Evolutionary conservation across 2,888 invertebrate genomes (phyloP), one percentile per base, ranked within the genome.

Genomic region (Papilio elwesi): DNA sequence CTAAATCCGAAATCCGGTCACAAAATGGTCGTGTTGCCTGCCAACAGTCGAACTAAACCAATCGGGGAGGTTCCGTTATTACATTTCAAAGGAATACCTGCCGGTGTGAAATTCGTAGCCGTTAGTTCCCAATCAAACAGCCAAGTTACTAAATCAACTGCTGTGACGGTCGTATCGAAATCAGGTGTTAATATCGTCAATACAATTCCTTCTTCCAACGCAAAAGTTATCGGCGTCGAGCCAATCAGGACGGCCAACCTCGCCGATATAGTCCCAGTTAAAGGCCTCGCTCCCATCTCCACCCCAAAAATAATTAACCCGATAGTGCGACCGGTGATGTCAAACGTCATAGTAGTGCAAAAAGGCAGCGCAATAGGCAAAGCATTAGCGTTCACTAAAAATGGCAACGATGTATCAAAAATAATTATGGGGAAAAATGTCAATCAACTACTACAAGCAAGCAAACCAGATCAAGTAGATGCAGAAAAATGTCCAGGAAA

Each of bases 291-390:
- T 6, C 90, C 93, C 3, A 82, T 88, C 36, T 79, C 88, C 1
- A 85, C 90, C n/a, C 84, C 92, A 13, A 92, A 91, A 86, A 87
- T 90, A 38, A 84, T 87, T 8, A 92, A 91, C 78, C 92, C 94
- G 1, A 92, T 94, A 67, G 87, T 93, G 36, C 83, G 94, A 74
- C 89, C 92, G 26, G 85, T 89, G 62, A 91, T 87, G 76, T 85
- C 92, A 38, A 95, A 94, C 81, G 91, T 95, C 38, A 95, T 95
- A 77, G 94, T 95, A 36, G 94, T 95, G 43, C 95, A 95, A 80
- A 95, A 95, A 81, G 94, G 94, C 57, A 89, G 93, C 36, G 85
- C 94, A 47, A 86, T 94, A 80, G 94, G 94, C 63, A 94, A 94
- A 84, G 88, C 93, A 10, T 81, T 94, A 74, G 85, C 91, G 13